Conservation (phyloP, 2,888 invertebrate genomes). For the Eupithecia vulgata region DNA sequence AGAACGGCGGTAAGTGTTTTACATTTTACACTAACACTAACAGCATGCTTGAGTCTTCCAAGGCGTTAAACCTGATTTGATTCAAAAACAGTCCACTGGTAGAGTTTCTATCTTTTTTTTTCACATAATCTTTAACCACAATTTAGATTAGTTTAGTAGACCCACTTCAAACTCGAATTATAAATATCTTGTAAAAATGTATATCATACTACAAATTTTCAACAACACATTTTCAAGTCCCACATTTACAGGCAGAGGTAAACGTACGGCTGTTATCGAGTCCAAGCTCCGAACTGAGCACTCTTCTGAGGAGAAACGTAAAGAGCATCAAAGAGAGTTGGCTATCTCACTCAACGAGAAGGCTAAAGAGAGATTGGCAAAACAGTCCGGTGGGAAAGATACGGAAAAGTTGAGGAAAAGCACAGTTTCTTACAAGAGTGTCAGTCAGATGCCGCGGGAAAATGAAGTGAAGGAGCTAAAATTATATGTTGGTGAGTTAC, state of each 20-base stretch:
- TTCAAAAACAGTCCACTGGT: not conserved
- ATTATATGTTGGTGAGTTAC: conserved; percentile 94
- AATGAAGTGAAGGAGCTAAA: conserved; percentile 96
- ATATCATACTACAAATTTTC: not conserved
- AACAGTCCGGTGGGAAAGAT: conserved; percentile 93
- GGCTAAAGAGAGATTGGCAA: conserved; percentile 95
- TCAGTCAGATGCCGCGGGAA: conserved; percentile 96
- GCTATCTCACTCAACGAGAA: conserved; percentile 95
- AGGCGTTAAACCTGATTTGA: not conserved
- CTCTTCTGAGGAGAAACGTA: conserved; percentile 98
- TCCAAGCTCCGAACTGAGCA: conserved; percentile 96
- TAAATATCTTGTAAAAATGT: not conserved
- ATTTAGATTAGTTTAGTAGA: not conserved
- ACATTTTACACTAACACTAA: conserved; percentile 41
- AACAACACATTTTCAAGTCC: conserved; percentile 16
- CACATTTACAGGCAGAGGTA: conserved; percentile 85
- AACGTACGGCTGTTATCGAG: conserved; percentile 95
- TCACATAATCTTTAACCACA: too few relatives aligned
- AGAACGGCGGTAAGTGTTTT: conserved; percentile 78
- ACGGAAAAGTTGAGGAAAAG: conserved; percentile 96
- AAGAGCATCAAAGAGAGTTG: conserved; percentile 97
- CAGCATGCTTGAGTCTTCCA: conserved; percentile 36
- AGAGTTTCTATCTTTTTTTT: not conserved
- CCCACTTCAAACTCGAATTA: not conserved
- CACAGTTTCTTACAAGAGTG: conserved; percentile 96